Conservation (phyloP, 2,113 vertebrate genomes). For the Chloebia gouldiae region DNA sequence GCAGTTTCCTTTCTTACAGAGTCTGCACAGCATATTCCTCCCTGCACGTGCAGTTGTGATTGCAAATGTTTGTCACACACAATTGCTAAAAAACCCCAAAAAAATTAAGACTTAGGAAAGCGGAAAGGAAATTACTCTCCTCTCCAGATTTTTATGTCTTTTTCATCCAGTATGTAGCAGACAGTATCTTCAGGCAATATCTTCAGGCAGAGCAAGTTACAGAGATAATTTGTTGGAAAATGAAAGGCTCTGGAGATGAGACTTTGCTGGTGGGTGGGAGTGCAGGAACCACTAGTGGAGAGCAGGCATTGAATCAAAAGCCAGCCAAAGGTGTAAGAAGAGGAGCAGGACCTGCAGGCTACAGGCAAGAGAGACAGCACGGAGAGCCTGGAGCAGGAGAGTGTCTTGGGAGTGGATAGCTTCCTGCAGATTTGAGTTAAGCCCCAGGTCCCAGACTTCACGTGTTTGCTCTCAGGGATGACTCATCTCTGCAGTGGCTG, state of each 20-base stretch:
- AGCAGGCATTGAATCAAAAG: not conserved
- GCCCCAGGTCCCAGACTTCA: not conserved
- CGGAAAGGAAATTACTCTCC: not conserved
- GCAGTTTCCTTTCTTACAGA: not conserved
- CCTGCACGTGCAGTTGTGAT: not conserved
- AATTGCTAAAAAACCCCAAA: not conserved
- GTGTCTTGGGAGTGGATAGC: fast-evolving
- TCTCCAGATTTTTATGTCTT: not conserved
- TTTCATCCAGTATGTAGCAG: not conserved
- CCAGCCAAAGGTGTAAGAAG: not conserved
- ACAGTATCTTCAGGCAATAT: not conserved
- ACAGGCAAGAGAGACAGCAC: not conserved
- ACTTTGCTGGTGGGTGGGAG: fast-evolving
- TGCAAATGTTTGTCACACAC: not conserved
- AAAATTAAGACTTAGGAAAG: not conserved
- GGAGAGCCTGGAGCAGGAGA: not conserved
- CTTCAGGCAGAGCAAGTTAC: not conserved
- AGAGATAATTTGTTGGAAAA: not conserved
- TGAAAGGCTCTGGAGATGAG: not conserved
- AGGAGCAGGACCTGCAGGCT: not conserved
- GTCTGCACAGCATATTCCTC: not conserved
- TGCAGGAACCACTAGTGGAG: not conserved
- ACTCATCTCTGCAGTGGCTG: not conserved
- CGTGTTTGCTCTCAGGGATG: not conserved
- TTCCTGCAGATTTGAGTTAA: not conserved